These are phyloP conservation scores for Sialis fuliginosa DNA, from an alignment of 2,888 invertebrate genomes.

Conservation along the genomic window DNA sequence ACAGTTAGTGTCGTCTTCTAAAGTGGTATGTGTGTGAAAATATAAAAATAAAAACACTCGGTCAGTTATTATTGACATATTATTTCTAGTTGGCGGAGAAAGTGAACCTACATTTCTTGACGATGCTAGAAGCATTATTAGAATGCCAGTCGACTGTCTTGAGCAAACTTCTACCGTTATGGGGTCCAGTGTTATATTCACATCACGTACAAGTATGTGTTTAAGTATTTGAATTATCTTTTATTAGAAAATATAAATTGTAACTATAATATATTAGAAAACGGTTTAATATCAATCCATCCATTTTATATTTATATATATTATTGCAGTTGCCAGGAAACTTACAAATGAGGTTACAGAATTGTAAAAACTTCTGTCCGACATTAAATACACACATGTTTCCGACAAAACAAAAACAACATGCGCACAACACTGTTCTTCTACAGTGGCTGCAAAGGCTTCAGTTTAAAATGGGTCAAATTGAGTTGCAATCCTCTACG, in stretches of 20 bases:
- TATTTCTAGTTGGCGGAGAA: conserved; percentile 76
- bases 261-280: too few species aligned
- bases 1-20: conserved; percentile 80
- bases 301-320: too few species aligned
- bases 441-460: conserved; percentile 78
- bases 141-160: conserved; percentile 90
- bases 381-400: conserved; percentile 27
- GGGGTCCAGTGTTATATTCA: conserved; percentile 92
- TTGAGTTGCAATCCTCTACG: conserved; percentile 81
- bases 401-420: conserved; percentile 25
- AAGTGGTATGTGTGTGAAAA: conserved; percentile 47
- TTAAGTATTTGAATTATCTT: background rate
- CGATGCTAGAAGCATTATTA: conserved; percentile 81
- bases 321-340: conserved; percentile 72
- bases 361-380: conserved; percentile 69
- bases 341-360: conserved; percentile 69
- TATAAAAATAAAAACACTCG: conserved; percentile 11
- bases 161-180: conserved; percentile 80
- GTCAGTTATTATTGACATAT: background rate
- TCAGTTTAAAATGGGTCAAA: conserved; percentile 96
- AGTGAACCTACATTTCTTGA: conserved; percentile 92
- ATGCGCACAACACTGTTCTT: conserved; percentile 32
- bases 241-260: too few species aligned
- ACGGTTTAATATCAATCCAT: background rate
- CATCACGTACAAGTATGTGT: conserved; percentile 55